These are phyloP conservation scores for Thryonomys swinderianus DNA, from an alignment of 2,113 vertebrate species.

Conservation along the genomic window DNA sequence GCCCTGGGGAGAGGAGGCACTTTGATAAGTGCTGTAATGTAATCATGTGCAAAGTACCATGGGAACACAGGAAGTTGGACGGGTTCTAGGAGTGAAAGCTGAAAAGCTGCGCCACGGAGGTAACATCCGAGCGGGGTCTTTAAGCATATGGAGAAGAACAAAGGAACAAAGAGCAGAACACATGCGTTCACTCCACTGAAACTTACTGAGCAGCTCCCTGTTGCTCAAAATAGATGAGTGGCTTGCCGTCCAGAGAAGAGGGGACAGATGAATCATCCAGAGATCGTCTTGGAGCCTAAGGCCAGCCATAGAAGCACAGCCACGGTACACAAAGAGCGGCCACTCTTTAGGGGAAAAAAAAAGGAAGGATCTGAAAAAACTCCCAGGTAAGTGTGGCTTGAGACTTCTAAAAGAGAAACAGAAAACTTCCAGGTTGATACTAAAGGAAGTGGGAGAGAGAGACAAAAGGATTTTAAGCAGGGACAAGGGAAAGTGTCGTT, in stretches of 20 bases:
- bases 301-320: neutral
- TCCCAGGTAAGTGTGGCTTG: neutral
- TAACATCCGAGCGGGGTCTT: neutral
- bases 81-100: neutral
- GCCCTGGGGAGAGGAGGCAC: neutral
- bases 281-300: neutral
- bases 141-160: conserved; percentile 34
- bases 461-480: neutral
- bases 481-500: neutral
- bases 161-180: neutral
- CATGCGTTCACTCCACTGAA: neutral
- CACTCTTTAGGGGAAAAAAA: neutral
- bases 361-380: neutral
- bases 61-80: neutral
- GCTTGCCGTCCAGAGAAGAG: neutral
- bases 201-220: conserved; percentile 22
- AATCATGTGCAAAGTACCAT: neutral
- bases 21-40: neutral
- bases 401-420: neutral
- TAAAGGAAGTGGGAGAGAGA: neutral
- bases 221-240: neutral
- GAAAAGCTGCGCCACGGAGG: conserved; percentile 13
- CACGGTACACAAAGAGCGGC: neutral
- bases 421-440: neutral
- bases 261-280: neutral